Evolutionary conservation across 2,113 vertebrate genomes (phyloP).

Genomic region (Sphyrna mokarran): DNA sequence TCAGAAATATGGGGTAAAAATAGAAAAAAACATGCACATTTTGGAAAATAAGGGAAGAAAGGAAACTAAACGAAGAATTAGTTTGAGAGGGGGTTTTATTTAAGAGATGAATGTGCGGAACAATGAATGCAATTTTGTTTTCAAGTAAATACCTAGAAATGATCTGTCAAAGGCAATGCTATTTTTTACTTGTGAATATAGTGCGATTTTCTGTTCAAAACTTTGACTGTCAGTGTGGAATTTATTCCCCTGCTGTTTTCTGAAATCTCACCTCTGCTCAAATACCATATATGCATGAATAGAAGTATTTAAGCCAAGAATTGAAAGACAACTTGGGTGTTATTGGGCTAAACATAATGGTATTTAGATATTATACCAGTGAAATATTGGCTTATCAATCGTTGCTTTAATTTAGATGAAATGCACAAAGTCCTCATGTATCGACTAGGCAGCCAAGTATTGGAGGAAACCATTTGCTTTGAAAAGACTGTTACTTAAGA

Average conservation of each 20-base stretch:
- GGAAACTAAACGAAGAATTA: not conserved
- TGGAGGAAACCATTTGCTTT: not conserved
- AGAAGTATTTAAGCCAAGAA: not conserved
- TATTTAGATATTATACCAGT: not conserved
- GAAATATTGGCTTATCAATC: conserved; percentile 3
- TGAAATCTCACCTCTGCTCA: not conserved
- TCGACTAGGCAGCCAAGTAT: not conserved
- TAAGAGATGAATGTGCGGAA: not conserved
- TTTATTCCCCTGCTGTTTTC: not conserved
- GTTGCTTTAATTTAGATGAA: not conserved
- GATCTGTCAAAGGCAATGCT: not conserved
- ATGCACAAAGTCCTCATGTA: not conserved
- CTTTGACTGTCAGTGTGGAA: not conserved
- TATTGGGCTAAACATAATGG: not conserved
- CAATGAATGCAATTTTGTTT: not conserved
- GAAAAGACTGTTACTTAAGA: not conserved
- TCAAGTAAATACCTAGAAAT: not conserved
- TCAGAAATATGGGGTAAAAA: not conserved
- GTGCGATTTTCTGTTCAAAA: not conserved
- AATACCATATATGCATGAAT: not conserved
- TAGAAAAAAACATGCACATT: not conserved
- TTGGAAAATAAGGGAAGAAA: not conserved
- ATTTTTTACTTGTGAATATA: not conserved
- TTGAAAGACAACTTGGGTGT: not conserved
- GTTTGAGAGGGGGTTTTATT: not conserved